A percentile compares a stretch with the other conserved stretches of the same genome.
phyloP scores from a whole-genome alignment of 2,797 vertebrate species.

The Lerista edwardsae region DNA sequence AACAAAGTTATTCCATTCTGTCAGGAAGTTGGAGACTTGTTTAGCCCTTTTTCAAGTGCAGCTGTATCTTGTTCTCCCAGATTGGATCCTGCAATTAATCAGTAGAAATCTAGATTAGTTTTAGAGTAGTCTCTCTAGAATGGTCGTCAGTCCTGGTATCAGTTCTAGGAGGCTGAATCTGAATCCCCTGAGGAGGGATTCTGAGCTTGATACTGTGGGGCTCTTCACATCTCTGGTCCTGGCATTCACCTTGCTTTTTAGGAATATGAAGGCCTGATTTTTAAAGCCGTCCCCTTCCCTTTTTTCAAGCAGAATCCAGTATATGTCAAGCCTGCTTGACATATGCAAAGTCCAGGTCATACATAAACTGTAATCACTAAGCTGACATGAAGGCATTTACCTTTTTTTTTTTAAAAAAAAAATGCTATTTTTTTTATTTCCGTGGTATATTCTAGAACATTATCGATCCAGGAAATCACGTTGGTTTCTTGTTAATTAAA shows the following conservation, averaged over 20 bases:
- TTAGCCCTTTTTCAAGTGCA: too few relatives aligned
- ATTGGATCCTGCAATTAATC: too few relatives aligned
- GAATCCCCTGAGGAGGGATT: too few relatives aligned
- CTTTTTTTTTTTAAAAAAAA: slow-evolving; percentile 18
- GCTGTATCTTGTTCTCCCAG: too few relatives aligned
- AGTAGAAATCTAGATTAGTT: too few relatives aligned
- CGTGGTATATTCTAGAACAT: slow-evolving; percentile 18
- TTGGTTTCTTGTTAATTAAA: slow-evolving; percentile 10
- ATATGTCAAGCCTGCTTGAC: not conserved
- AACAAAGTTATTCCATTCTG: not conserved
- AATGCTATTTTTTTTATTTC: slow-evolving; percentile 48
- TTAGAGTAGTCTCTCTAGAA: too few relatives aligned
- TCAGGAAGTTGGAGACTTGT: not conserved
- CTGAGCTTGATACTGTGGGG: not conserved
- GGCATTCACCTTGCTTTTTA: too few relatives aligned
- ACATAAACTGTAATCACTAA: not conserved
- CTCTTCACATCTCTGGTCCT: not conserved
- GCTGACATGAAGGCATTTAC: not conserved
- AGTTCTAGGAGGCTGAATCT: not conserved
- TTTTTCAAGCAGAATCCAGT: not conserved
- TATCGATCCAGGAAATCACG: slow-evolving; percentile 39
- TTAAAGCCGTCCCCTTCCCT: not conserved
- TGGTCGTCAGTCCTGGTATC: not conserved
- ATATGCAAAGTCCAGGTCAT: not conserved
- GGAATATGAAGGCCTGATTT: not conserved